phyloP scores from a whole-genome alignment of 1,140 invertebrate species.

The Notospermus geniculatus region DNA sequence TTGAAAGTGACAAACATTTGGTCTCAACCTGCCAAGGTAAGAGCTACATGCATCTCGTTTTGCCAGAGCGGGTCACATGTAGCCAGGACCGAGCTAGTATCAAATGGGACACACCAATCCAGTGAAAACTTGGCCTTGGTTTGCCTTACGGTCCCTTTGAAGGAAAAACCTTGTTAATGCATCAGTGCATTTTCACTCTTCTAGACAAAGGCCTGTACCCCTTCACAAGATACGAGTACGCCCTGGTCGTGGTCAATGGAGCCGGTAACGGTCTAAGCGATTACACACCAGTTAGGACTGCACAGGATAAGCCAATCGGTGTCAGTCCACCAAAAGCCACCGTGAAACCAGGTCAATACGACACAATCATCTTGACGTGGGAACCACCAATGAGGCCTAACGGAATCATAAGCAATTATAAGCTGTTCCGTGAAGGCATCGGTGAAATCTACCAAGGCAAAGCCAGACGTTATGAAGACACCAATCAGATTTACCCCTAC shows the following conservation, averaged over 20 bases:
- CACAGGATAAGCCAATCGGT: conserved; percentile 33
- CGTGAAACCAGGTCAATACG: conserved; percentile 37
- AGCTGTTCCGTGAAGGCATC: conserved; percentile 39
- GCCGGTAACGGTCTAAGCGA: conserved; percentile 40
- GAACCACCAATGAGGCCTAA: conserved; percentile 41
- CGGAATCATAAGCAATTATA: conserved; percentile 36
- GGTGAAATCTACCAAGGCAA: conserved; percentile 44
- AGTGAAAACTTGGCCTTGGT: too few species aligned
- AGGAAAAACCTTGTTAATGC: too few species aligned
- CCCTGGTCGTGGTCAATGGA: conserved; percentile 41
- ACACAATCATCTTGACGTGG: conserved; percentile 47
- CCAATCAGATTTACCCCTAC: conserved; percentile 46
- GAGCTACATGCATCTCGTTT: too few species aligned
- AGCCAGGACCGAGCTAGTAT: too few species aligned
- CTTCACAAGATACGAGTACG: conserved; percentile 44
- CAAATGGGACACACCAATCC: too few species aligned
- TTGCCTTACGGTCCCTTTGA: too few species aligned
- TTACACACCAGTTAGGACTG: conserved; percentile 27
- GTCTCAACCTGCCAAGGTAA: too few species aligned
- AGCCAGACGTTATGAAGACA: conserved; percentile 37
- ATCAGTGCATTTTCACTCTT: too few species aligned
- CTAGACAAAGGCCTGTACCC: conserved; percentile 38
- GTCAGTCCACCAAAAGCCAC: conserved; percentile 33
- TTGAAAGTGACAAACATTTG: too few species aligned
- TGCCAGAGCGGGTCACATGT: too few species aligned